Conservation (phyloP, 2,113 vertebrate genomes). For the Opisthocomus hoazin region DNA sequence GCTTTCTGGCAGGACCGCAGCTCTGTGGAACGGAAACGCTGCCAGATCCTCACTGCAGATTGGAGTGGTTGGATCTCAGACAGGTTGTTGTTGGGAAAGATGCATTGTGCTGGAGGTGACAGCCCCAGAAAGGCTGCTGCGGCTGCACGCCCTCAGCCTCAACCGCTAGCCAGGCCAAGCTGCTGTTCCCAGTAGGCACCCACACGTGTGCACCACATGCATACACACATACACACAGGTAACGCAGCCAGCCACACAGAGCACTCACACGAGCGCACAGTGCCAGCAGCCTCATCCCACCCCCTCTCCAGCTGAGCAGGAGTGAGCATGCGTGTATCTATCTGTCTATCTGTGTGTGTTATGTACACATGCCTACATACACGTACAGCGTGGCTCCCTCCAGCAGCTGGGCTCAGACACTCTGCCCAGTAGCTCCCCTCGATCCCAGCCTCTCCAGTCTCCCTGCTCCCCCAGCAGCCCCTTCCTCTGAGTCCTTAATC, state of each 20-base stretch:
- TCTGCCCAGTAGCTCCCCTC: not conserved
- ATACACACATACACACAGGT: not conserved
- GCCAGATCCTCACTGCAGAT: not conserved
- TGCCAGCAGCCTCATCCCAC: not conserved
- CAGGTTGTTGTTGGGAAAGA: not conserved
- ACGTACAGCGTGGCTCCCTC: not conserved
- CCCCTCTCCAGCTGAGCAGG: not conserved
- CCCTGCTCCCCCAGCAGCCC: not conserved
- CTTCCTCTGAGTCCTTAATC: not conserved
- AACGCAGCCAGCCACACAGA: not conserved
- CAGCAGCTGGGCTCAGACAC: not conserved
- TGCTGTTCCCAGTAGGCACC: not conserved
- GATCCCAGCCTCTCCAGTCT: not conserved
- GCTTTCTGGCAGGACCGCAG: not conserved
- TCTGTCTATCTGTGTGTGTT: not conserved
- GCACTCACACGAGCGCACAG: not conserved
- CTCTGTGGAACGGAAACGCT: not conserved
- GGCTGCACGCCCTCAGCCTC: not conserved
- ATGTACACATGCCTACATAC: accelerated
- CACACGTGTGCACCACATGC: not conserved
- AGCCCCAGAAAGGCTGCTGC: not conserved
- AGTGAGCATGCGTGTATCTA: not conserved
- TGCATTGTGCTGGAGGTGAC: not conserved
- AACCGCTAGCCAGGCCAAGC: not conserved
- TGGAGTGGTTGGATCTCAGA: not conserved